Evolutionary conservation across 1,140 invertebrate genomes (phyloP).

Genomic region (Arion vulgaris): DNA sequence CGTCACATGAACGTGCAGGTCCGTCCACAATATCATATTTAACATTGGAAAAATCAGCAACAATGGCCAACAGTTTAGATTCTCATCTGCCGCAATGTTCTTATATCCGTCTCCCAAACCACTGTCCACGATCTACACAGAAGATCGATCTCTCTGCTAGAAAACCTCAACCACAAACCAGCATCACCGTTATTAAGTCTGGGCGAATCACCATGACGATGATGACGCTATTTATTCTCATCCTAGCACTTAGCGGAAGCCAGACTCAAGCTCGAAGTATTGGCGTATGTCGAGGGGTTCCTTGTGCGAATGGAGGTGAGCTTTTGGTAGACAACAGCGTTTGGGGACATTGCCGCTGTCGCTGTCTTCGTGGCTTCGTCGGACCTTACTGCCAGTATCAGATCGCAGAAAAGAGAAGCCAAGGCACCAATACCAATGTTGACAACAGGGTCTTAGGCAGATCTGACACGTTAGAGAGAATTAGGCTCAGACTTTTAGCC

Average conservation of each 20-base stretch:
- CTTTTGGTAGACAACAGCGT: constrained; percentile 19
- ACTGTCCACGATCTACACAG: background rate
- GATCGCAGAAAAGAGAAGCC: constrained; percentile 18
- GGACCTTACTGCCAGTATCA: constrained; percentile 35
- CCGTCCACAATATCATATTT: background rate
- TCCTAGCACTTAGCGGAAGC: background rate
- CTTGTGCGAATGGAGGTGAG: constrained; percentile 31
- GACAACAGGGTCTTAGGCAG: background rate
- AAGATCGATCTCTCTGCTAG: background rate
- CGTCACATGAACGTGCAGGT: background rate
- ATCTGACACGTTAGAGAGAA: background rate
- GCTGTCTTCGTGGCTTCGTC: constrained; percentile 20
- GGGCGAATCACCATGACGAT: background rate
- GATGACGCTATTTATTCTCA: background rate
- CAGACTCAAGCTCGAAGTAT: background rate
- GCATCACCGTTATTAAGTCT: background rate
- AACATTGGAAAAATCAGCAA: background rate
- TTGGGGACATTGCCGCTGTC: constrained; percentile 29
- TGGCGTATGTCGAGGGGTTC: constrained; percentile 17
- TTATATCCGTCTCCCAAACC: background rate
- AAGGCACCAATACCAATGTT: background rate
- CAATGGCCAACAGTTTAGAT: background rate
- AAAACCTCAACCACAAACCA: background rate
- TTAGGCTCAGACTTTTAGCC: background rate
- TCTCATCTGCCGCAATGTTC: background rate